Evolutionary conservation across 1,140 invertebrate species (phyloP), one percentile per base, ranked within the genome.

Genomic region (Agrilus planipennis): DNA sequence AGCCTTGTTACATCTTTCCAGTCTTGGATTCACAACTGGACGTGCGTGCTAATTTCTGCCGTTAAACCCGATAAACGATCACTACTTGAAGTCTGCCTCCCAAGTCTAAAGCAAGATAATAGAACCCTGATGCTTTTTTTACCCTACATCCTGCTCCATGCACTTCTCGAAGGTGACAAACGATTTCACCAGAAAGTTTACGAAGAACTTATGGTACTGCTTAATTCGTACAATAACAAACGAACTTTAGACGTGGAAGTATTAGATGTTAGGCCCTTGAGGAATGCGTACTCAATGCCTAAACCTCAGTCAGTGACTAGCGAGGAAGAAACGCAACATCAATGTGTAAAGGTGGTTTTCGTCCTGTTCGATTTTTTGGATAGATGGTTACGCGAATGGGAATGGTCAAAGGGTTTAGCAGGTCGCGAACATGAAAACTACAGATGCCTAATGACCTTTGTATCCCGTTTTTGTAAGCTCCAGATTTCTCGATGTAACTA

Each of bases 1-100:
- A 65, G 69, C 39, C 66, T 67, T 36, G 76, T 73, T 19, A 68
- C 71, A 14, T 76, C 72, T 17, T 80, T 80, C 50, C 69, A 78
- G 48, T 69, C 72, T 45, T 86, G 82, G 83, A 71, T 79, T n/a
- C 76, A 76, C 46, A 78, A 75, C 45, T 80, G 76, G 76, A 68
- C 73, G 0, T 65, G 61, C n/a, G 67, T 72, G 23, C 47, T 81
- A 2, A 72, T 80, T 18, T 65, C 68, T 0, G 59, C 68, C 7
- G 67, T 79, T 15, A 64, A 71, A 12, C 61, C 65, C 0, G 62
- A 71, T 17, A 65, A 65, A 12, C 65, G 65, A 12, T 62, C 69
- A 20, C 54, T 84, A 17, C 57, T 86, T 3, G 68, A 68, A 23
- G 73, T 72, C 1, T 83, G 80, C 19, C 71, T 75, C 44, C 75